These are phyloP conservation scores for Pomatostomus ruficeps DNA, from an alignment of 2,113 vertebrate genomes.

Conservation along the genomic window DNA sequence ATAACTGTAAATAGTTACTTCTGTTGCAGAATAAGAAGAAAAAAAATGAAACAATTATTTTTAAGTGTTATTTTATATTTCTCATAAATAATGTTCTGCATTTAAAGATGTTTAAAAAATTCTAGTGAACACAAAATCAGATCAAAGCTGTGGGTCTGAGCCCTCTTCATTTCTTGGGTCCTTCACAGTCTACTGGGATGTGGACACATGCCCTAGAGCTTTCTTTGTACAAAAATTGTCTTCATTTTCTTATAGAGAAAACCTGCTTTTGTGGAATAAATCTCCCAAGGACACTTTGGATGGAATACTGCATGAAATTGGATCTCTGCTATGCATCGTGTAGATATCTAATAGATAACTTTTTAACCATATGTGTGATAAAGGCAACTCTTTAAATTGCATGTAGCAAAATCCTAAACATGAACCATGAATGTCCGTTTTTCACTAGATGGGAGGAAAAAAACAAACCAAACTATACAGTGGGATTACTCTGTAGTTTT, in stretches of 20 bases:
- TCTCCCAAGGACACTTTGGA: not conserved
- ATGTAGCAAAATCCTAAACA: not conserved
- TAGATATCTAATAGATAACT: not conserved
- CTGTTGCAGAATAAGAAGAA: not conserved
- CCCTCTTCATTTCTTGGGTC: not conserved
- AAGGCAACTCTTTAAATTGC: not conserved
- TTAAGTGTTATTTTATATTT: not conserved
- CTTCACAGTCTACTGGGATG: not conserved
- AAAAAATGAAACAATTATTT: not conserved
- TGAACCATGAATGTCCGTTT: not conserved
- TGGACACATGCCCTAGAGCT: not conserved
- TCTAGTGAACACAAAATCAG: not conserved
- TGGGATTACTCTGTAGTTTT: not conserved
- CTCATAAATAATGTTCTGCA: not conserved
- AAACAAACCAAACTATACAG: not conserved
- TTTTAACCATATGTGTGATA: not conserved
- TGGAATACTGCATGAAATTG: not conserved
- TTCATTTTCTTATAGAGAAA: not conserved
- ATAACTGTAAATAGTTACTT: not conserved
- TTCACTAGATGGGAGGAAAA: not conserved
- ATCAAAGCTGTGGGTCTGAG: not conserved
- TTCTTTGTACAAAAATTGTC: not conserved
- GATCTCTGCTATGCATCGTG: accelerated
- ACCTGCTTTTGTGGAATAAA: not conserved
- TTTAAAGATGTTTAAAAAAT: not conserved